Percentiles rank a stretch among this genome's conserved stretches.
Evolutionary conservation across 2,113 vertebrate species (phyloP).

Genomic region (human (Homo sapiens)): DNA sequence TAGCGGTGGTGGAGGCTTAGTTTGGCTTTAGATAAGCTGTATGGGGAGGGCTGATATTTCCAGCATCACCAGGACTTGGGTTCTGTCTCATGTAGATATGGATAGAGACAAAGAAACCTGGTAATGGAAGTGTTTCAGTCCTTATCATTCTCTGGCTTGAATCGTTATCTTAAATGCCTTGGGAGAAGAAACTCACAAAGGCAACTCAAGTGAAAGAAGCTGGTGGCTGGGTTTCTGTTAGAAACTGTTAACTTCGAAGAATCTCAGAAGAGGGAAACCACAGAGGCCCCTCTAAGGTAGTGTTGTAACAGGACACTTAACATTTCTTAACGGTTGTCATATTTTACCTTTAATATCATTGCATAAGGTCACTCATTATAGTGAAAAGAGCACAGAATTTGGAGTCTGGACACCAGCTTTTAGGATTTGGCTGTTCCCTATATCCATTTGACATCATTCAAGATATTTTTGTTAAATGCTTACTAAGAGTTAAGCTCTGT

Average conservation of each 20-base stretch:
- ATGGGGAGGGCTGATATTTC: neutral
- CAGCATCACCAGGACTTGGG: neutral
- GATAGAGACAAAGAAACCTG: neutral
- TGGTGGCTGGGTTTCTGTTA: neutral
- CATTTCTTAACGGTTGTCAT: neutral
- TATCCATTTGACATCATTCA: accelerated
- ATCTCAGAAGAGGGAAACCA: neutral
- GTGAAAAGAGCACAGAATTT: neutral
- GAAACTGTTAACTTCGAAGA: constrained; percentile 12
- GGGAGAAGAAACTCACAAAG: neutral
- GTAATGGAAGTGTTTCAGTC: neutral
- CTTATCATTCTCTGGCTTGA: neutral
- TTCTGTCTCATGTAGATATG: neutral
- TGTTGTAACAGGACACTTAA: neutral
- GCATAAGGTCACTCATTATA: accelerated
- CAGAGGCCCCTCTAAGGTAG: neutral
- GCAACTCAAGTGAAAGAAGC: neutral
- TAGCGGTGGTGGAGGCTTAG: no score
- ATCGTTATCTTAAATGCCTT: neutral
- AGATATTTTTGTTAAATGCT: neutral
- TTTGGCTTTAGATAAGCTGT: neutral
- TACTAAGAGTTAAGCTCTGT: neutral
- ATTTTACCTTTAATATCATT: neutral
- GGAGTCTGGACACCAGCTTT: neutral
- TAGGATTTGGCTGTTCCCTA: neutral